These are phyloP conservation scores for Pseudococcus viburni DNA, from an alignment of 2,888 invertebrate genomes.

Conservation along the genomic window DNA sequence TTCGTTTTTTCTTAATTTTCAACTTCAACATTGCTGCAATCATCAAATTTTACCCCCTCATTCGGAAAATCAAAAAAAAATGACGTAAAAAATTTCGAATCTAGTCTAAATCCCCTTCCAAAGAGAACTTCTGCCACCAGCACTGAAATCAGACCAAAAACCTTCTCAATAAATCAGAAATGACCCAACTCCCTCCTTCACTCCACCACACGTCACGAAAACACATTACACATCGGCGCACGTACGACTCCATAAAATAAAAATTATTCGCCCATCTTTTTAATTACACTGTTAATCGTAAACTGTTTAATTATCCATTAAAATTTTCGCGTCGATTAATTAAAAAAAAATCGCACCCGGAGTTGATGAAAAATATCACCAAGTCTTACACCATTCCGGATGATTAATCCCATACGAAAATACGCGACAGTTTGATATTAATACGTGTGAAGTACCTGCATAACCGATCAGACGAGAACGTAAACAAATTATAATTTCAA, in stretches of 20 bases:
- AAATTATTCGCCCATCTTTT: conserved; percentile 29
- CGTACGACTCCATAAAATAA: background rate
- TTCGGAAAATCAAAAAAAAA: no score
- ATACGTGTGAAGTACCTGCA: conserved; percentile 32
- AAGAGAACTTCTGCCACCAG: no score
- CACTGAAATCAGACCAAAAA: no score
- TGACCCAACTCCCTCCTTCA: no score
- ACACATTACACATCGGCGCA: background rate
- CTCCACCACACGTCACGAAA: background rate
- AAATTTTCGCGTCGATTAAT: conserved; percentile 38
- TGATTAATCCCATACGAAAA: conserved; percentile 20
- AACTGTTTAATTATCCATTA: conserved; percentile 52
- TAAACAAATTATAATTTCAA: conserved; percentile 38
- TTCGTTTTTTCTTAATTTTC: no score
- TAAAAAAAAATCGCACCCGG: conserved; percentile 17
- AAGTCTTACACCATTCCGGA: background rate
- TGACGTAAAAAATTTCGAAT: no score
- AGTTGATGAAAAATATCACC: background rate
- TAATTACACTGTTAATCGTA: conserved; percentile 21
- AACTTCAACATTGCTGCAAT: no score
- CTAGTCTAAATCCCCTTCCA: no score
- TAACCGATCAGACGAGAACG: background rate
- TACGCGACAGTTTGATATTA: background rate
- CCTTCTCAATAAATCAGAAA: no score
- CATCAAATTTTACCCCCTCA: no score